Conservation (phyloP, 2,797 vertebrate species). For the Trachops cirrhosus region DNA sequence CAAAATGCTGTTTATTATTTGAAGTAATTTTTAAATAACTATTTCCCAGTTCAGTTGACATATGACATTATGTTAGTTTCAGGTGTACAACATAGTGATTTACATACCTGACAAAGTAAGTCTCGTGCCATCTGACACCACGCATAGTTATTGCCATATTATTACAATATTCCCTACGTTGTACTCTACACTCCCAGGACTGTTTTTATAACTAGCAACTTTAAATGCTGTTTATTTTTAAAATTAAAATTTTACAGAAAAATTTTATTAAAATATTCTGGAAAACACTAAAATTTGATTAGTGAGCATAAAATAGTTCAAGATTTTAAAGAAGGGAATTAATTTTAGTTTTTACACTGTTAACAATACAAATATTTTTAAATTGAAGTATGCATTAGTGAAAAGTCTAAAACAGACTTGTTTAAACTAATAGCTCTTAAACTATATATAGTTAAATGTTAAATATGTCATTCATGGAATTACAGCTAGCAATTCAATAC, state of each 20-base stretch:
- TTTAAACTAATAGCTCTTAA: conserved; percentile 21
- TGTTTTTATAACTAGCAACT: background rate
- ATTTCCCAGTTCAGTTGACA: background rate
- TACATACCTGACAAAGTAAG: background rate
- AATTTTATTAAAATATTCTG: background rate
- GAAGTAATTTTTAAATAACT: background rate
- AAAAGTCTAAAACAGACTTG: background rate
- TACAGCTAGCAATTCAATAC: conserved; percentile 33
- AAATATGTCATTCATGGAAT: background rate
- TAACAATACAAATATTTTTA: conserved; percentile 8
- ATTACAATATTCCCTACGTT: background rate
- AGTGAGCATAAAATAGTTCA: background rate
- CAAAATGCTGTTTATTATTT: background rate
- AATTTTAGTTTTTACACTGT: background rate
- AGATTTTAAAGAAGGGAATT: background rate
- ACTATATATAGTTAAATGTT: background rate
- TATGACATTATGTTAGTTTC: background rate
- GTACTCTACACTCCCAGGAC: background rate
- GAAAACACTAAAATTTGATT: conserved; percentile 2
- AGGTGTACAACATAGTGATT: background rate
- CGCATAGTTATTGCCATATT: background rate
- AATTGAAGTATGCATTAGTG: background rate
- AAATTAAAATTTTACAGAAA: background rate
- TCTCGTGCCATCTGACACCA: background rate
- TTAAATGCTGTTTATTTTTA: background rate